phyloP scores from a whole-genome alignment of 2,113 vertebrate genomes.

The Paedocypris sp. region DNA sequence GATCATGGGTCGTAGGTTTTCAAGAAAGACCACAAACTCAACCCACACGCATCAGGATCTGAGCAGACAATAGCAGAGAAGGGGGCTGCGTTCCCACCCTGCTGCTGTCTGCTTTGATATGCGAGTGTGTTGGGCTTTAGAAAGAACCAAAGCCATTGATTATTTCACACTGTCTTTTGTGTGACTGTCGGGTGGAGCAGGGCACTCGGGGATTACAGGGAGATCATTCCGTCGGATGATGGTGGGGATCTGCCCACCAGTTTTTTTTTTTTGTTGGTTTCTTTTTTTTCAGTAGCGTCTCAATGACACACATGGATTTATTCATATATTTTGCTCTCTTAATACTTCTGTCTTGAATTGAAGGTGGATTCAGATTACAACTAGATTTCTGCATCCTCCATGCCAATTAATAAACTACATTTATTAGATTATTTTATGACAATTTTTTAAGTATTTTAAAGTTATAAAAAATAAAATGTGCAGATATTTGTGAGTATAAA shows the following conservation, averaged over 20 bases:
- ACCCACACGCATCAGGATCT: conserved; percentile 5
- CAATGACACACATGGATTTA: background rate
- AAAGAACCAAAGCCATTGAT: background rate
- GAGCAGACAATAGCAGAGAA: background rate
- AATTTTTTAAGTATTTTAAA: too few relatives aligned
- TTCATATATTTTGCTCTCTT: background rate
- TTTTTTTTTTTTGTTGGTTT: too few relatives aligned
- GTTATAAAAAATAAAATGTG: too few relatives aligned
- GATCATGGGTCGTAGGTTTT: conserved; percentile 2
- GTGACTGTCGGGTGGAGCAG: conserved; percentile 1
- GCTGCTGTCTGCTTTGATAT: background rate
- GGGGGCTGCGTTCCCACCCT: background rate
- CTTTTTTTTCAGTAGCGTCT: background rate
- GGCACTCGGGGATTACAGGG: background rate
- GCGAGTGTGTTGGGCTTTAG: background rate
- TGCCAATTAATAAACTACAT: too few relatives aligned
- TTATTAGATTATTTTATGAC: too few relatives aligned
- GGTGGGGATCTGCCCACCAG: conserved; percentile 9
- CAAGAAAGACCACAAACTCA: conserved; percentile 17
- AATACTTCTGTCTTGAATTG: too few relatives aligned
- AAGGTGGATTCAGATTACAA: too few relatives aligned
- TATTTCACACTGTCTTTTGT: conserved; percentile 19
- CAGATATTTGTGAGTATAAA: too few relatives aligned
- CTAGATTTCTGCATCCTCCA: too few relatives aligned
- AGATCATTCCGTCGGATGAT: background rate